phyloP scores from a whole-genome alignment of 2,888 invertebrate genomes.

The Epicampocera succincta region DNA sequence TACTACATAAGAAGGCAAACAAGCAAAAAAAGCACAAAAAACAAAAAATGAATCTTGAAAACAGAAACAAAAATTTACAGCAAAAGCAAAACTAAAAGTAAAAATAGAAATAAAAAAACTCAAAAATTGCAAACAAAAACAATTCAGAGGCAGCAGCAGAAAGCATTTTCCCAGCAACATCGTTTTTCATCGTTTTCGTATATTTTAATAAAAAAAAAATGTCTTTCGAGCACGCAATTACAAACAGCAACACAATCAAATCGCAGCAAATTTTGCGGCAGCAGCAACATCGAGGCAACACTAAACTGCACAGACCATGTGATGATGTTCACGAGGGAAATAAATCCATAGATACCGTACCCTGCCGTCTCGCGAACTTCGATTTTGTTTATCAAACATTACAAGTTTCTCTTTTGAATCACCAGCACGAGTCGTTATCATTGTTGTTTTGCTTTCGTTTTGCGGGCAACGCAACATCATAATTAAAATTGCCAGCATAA shows the following conservation, averaged over 20 bases:
- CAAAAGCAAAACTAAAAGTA: conserved; percentile 24
- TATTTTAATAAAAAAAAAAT: conserved; percentile 32
- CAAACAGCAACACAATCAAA: conserved; percentile 34
- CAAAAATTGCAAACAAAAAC: conserved; percentile 37
- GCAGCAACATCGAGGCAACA: conserved; percentile 38
- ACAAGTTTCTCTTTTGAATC: conserved; percentile 59
- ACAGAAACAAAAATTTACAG: conserved; percentile 54
- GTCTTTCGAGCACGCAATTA: conserved; percentile 56
- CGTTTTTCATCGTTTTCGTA: conserved; percentile 61
- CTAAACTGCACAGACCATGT: conserved; percentile 60
- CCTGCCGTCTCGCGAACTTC: background rate
- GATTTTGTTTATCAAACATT: background rate
- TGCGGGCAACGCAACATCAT: background rate
- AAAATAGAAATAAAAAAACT: conserved; percentile 21
- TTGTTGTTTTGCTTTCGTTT: background rate
- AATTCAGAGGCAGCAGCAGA: conserved; percentile 28
- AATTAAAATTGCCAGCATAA: conserved; percentile 1
- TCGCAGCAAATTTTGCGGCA: conserved; percentile 3
- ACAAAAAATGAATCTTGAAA: conserved; percentile 32
- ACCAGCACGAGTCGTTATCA: conserved; percentile 28
- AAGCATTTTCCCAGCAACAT: conserved; percentile 52
- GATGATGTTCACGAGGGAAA: conserved; percentile 31
- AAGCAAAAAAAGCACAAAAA: conserved; percentile 15
- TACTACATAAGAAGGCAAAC: conserved; percentile 36
- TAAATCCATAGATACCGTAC: conserved; percentile 5